Evolutionary conservation across 2,113 vertebrate species (phyloP).

Genomic region (Parus major): DNA sequence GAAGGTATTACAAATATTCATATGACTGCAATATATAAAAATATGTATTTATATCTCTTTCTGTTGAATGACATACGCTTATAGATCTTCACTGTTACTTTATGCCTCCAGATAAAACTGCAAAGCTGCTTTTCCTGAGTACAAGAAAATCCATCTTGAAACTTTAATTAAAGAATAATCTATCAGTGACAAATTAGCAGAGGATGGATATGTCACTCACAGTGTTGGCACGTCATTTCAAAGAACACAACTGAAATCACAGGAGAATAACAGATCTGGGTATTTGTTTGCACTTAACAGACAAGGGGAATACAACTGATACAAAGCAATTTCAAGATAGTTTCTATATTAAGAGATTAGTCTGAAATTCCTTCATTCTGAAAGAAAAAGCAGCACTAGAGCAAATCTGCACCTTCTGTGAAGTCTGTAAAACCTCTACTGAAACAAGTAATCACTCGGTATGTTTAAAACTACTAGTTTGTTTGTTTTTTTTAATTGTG

Average conservation of each 20-base stretch:
- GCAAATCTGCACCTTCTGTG: neutral
- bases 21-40: neutral
- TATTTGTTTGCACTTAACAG: slow-evolving; percentile 65
- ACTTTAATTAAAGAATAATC: slow-evolving; percentile 64
- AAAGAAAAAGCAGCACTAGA: neutral
- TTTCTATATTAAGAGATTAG: slow-evolving; percentile 21
- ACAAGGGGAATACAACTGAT: slow-evolving; percentile 29
- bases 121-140: neutral
- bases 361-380: neutral
- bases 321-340: slow-evolving; percentile 10
- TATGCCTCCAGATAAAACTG: neutral
- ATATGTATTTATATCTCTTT: neutral
- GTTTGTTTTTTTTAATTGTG: neutral
- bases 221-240: slow-evolving; percentile 27
- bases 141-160: slow-evolving; percentile 43
- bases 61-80: neutral
- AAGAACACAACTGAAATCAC: slow-evolving; percentile 33
- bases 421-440: neutral
- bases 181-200: slow-evolving; percentile 50
- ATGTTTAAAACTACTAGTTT: neutral
- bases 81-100: neutral
- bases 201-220: slow-evolving; percentile 48
- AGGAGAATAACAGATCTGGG: slow-evolving; percentile 22
- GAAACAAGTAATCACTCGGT: neutral
- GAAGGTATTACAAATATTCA: neutral